A percentile compares a stretch with the other conserved stretches of the same genome.
Conservation (phyloP, 2,113 vertebrate species). For the Cephalopholis sonnerati region DNA sequence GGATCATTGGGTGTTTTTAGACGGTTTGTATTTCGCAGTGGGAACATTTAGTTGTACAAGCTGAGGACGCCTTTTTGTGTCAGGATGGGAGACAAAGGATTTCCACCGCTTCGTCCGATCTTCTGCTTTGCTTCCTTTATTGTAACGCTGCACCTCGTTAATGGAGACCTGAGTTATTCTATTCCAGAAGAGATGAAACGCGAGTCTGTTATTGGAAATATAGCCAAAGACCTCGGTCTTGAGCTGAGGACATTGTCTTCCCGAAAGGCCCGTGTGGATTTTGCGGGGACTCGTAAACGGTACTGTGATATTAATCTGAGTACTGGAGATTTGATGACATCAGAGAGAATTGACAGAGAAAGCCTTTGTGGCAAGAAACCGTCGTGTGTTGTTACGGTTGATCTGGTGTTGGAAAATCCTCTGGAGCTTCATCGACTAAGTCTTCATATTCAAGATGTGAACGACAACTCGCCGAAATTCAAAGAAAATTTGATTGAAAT, state of each 20-base stretch:
- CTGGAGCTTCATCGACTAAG: slow-evolving; percentile 72
- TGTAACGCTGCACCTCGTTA: slow-evolving; percentile 15
- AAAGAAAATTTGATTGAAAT: slow-evolving; percentile 69
- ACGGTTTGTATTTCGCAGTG: not conserved
- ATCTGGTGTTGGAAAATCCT: slow-evolving; percentile 77
- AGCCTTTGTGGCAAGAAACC: slow-evolving; percentile 70
- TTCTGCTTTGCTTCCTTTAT: slow-evolving; percentile 22
- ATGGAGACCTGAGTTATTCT: slow-evolving; percentile 78
- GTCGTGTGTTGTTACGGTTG: slow-evolving; percentile 69
- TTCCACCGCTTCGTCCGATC: not conserved
- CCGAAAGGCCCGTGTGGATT: slow-evolving; percentile 73
- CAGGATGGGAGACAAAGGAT: slow-evolving; percentile 20
- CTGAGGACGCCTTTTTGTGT: not conserved
- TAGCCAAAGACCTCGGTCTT: slow-evolving; percentile 74
- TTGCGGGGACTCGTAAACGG: slow-evolving; percentile 43
- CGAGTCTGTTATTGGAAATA: slow-evolving; percentile 81
- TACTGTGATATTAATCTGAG: slow-evolving; percentile 60
- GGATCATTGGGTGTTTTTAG: not conserved
- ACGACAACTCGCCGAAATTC: slow-evolving; percentile 79
- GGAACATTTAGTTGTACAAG: too few species aligned
- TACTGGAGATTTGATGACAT: slow-evolving; percentile 67
- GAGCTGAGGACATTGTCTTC: slow-evolving; percentile 69
- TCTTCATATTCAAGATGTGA: slow-evolving; percentile 76
- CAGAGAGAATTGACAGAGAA: slow-evolving; percentile 74
- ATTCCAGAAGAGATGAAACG: slow-evolving; percentile 80